Evolutionary conservation across 2,797 vertebrate species (phyloP), one percentile per base, ranked within the genome.

Genomic region (Semotilus atromaculatus): DNA sequence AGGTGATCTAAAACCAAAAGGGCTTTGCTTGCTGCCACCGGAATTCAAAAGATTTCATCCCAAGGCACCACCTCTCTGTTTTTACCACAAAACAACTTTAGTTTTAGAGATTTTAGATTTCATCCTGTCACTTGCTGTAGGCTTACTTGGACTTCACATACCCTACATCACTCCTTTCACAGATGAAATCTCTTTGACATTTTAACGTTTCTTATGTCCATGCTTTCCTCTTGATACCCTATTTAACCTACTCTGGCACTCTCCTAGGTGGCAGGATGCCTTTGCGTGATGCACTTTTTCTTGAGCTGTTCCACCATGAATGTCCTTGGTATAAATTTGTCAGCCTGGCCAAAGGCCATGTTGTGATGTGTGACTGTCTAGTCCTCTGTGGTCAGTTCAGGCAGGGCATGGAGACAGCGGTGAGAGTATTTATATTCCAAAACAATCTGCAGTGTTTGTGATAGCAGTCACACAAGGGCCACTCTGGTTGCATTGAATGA

Each of bases 381-480:
- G 78, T 88, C 77, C 82, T 87, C 89, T 90, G 85, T 58, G 89
- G 89, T 72, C 3, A 82, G 83, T 92, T 91, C 68, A 89, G 91
- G 90, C 89, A 85, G 89, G 88, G 85, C 88, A 87, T 4, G 68
- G 87, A 88, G 87, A 87, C 81, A 23, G 85, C 43, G 89, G 87
- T 89, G 71, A 90, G 88, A 85, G 89, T 94, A 93, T 94, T 94
- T 95, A 87, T 93, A 92, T 91, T 94, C 88, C 85, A 88, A 89
- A 93, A 93, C 90, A 88, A 91, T 92, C 89, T 90, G 84, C 88
- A 81, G 71, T 90, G 89, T 91, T 91, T 92, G 91, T 93, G 83
- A 83, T 90, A 90, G 79, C 38, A 19, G 88, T 88, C 87, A 64
- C 90, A 88, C 87, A 90, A 90, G 82, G 89, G 86, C 83, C 29